Evolutionary conservation across 2,888 invertebrate genomes (phyloP).

Genomic region (Rhaphigaster nebulosa): DNA sequence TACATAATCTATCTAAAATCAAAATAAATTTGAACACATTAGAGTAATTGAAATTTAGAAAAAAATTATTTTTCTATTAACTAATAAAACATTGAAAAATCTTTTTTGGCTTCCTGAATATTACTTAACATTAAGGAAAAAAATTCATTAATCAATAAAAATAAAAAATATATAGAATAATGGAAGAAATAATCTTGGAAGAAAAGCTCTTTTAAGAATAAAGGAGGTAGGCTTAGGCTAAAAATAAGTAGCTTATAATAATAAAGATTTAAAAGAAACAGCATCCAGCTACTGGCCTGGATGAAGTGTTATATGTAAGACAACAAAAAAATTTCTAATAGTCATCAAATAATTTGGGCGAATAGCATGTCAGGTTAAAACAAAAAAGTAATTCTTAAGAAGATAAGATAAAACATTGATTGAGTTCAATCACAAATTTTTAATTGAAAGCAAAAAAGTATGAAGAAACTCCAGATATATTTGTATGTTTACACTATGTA

Average conservation of each 20-base stretch:
- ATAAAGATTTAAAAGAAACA: neutral
- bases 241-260: neutral
- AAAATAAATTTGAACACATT: neutral
- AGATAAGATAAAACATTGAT: neutral
- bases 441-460: neutral
- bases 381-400: neutral
- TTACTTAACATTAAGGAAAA: neutral
- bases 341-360: neutral
- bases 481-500: neutral
- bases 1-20: neutral
- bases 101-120: neutral
- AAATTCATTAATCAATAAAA: neutral
- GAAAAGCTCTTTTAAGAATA: neutral
- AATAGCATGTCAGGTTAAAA: neutral
- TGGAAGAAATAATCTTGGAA: slow-evolving; percentile 36
- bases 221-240: neutral
- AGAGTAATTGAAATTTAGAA: neutral
- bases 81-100: neutral
- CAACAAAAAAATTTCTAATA: neutral
- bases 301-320: neutral
- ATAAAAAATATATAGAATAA: neutral
- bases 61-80: neutral
- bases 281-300: neutral
- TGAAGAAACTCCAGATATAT: neutral
- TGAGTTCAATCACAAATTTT: neutral